phyloP scores from a whole-genome alignment of 2,797 vertebrate species.

The Arvicola amphibius region DNA sequence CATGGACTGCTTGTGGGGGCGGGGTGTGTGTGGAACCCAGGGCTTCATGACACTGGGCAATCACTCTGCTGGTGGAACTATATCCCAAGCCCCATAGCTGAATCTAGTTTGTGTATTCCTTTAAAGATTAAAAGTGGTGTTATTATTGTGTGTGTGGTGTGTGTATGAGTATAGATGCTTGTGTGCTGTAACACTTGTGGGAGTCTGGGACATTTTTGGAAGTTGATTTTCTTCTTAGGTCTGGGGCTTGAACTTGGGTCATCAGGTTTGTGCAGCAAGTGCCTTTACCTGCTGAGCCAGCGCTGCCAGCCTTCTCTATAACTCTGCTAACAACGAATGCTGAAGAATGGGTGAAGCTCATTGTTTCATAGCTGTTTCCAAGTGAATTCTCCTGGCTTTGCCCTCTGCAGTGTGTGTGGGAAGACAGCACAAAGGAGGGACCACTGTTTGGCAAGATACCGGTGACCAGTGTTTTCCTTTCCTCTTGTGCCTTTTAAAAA shows the following conservation, averaged over 20 bases:
- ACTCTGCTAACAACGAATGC: neutral
- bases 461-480: slow-evolving; percentile 36
- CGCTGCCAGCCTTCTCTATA: neutral
- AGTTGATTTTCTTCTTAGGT: neutral
- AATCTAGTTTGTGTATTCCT: neutral
- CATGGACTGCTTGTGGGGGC: neutral
- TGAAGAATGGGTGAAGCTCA: neutral
- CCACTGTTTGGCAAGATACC: rapidly evolving
- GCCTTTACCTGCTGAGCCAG: neutral
- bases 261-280: neutral
- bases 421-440: neutral
- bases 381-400: slow-evolving; percentile 24
- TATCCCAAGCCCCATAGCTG: neutral
- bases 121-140: neutral
- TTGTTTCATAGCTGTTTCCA: slow-evolving; percentile 51
- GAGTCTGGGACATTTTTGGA: neutral
- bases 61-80: neutral
- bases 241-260: neutral
- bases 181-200: neutral
- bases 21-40: neutral
- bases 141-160: neutral
- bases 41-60: neutral
- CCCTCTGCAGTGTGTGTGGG: neutral
- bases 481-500: slow-evolving; percentile 10
- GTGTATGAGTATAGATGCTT: neutral